Evolutionary conservation across 2,888 invertebrate genomes (phyloP).

Genomic region (Nipponacmea schrenckii): DNA sequence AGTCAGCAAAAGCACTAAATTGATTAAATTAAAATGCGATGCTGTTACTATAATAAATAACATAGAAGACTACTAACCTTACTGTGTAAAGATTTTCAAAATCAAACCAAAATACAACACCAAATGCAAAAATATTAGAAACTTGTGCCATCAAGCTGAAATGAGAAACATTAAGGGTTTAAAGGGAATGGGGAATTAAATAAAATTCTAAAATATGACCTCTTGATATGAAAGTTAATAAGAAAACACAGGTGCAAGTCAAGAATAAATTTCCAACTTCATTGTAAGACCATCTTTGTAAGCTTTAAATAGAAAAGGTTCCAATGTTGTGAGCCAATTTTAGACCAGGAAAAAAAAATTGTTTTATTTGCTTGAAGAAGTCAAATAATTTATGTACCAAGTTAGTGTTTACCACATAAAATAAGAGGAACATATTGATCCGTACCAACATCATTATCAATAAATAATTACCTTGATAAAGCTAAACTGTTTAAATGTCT

Average conservation of each 20-base stretch:
- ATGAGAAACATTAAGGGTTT: constrained; percentile 32
- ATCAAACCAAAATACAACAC: constrained; percentile 70
- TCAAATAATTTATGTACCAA: too few species aligned
- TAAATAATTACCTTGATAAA: constrained; percentile 61
- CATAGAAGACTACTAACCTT: constrained; percentile 50
- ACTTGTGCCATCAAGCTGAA: constrained; percentile 69
- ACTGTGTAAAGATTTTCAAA: constrained; percentile 67
- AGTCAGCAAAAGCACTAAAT: background rate
- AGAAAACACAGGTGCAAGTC: too few species aligned
- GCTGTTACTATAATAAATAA: background rate
- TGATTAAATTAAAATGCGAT: background rate
- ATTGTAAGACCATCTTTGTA: too few species aligned
- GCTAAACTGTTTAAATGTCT: constrained; percentile 67
- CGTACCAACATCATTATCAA: background rate
- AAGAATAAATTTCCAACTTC: too few species aligned
- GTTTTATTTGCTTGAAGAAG: too few species aligned
- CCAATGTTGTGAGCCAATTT: too few species aligned
- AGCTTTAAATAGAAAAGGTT: too few species aligned
- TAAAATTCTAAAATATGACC: too few species aligned
- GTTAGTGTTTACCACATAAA: too few species aligned
- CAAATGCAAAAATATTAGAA: constrained; percentile 69
- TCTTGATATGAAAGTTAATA: too few species aligned
- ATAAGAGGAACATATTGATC: background rate
- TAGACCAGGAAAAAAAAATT: too few species aligned
- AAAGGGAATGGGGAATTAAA: too few species aligned